Evolutionary conservation across 2,113 vertebrate genomes (phyloP).

Genomic region (Nansenia antarctica): DNA sequence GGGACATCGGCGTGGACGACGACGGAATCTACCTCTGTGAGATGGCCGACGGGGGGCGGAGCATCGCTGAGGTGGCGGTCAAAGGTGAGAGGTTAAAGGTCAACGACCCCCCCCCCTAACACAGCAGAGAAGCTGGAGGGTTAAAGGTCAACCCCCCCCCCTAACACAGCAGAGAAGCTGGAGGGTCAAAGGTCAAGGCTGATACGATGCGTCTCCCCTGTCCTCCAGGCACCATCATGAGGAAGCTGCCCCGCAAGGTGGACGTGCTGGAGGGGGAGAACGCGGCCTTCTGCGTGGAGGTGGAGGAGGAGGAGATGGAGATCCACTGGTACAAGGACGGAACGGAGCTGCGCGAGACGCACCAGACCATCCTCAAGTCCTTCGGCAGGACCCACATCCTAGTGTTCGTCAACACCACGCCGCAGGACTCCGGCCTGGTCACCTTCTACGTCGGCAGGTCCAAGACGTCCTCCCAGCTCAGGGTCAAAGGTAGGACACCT

Average conservation of each 20-base stretch:
- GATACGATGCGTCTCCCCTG: background rate
- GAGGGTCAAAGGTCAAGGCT: background rate
- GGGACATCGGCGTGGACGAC: conserved; percentile 86
- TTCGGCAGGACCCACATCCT: conserved; percentile 92
- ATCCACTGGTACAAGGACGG: conserved; percentile 90
- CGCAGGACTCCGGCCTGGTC: conserved; percentile 87
- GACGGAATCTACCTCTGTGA: conserved; percentile 97
- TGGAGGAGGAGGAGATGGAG: conserved; percentile 81
- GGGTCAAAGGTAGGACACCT: conserved; percentile 86
- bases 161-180: too few relatives aligned
- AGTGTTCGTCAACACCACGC: conserved; percentile 91
- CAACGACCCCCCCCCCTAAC: too few relatives aligned
- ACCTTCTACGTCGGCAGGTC: conserved; percentile 87
- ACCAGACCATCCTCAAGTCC: conserved; percentile 86
- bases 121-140: too few relatives aligned
- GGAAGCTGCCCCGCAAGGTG: conserved; percentile 90
- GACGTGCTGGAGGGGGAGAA: conserved; percentile 96
- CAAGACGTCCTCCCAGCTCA: conserved; percentile 88
- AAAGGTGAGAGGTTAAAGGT: conserved; percentile 80
- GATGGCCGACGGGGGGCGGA: conserved; percentile 92
- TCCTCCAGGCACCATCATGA: conserved; percentile 74
- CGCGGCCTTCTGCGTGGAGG: conserved; percentile 92
- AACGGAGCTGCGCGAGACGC: conserved; percentile 80
- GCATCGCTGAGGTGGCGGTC: conserved; percentile 91
- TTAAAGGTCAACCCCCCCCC: background rate